Conservation (phyloP, 2,113 vertebrate species). For the Leucoraja erinaceus region DNA sequence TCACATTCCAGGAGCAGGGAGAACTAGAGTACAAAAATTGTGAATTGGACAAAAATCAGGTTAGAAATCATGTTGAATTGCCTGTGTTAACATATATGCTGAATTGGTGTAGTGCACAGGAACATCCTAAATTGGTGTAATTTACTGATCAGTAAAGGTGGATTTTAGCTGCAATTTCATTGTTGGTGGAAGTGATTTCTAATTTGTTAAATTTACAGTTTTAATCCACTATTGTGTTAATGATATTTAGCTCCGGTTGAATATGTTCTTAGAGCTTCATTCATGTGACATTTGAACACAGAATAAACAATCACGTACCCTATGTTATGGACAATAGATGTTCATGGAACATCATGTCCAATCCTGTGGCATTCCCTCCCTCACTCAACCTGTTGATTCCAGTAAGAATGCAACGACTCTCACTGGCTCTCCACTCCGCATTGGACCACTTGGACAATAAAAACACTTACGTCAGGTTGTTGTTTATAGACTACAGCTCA, state of each 20-base stretch:
- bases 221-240: neutral
- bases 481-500: no score
- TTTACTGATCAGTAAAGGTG: neutral
- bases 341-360: neutral
- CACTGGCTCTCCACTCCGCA: no score
- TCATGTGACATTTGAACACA: neutral
- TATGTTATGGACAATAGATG: neutral
- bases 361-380: neutral
- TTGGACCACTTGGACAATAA: no score
- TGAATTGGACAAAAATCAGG: constrained; percentile 99
- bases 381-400: no score
- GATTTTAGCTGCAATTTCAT: neutral
- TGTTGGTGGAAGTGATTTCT: neutral
- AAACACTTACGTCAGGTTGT: no score
- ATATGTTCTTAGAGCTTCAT: neutral
- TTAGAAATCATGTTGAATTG: constrained; percentile 49
- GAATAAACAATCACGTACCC: neutral
- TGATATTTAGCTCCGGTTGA: neutral
- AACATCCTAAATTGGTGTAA: neutral
- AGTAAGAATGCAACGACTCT: no score
- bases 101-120: no score
- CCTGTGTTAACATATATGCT: neutral
- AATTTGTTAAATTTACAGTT: neutral
- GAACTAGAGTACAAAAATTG: constrained; percentile 99
- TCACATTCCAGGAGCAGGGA: constrained; percentile 97